Conservation (phyloP, 1,140 invertebrate species). For the Tetragnatha versicolor region DNA sequence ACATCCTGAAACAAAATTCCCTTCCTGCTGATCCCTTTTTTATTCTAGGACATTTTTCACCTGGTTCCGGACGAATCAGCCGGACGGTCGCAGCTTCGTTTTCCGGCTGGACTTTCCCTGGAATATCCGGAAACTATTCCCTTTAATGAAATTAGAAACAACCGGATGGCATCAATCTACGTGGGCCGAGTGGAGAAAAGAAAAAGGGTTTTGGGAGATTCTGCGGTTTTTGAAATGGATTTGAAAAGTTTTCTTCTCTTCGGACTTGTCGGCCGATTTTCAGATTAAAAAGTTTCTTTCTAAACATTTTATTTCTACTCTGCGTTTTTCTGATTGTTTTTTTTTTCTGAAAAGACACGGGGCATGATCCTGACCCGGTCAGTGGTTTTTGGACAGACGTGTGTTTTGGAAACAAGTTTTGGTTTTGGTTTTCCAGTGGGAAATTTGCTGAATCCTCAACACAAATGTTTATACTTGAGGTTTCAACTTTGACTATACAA, state of each 20-base stretch:
- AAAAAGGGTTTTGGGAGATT: conserved; percentile 19
- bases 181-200: not conserved
- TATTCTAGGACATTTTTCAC: no score
- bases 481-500: no score
- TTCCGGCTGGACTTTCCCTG: not conserved
- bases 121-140: not conserved
- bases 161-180: not conserved
- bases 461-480: no score
- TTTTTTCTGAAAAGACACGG: not conserved
- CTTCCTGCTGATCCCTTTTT: no score
- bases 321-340: not conserved
- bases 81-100: no score
- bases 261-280: no score
- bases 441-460: no score
- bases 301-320: not conserved
- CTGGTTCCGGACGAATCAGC: no score
- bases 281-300: conserved; percentile 20
- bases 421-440: not conserved
- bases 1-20: no score
- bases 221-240: conserved; percentile 7
- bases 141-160: conserved; percentile 35
- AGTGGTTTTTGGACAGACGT: not conserved
- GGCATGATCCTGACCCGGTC: not conserved
- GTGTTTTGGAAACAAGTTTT: not conserved
- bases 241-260: conserved; percentile 31